Evolutionary conservation across 2,888 invertebrate species (phyloP), one percentile per base, ranked within the genome.

Genomic region (Noctuana brunneofusca): DNA sequence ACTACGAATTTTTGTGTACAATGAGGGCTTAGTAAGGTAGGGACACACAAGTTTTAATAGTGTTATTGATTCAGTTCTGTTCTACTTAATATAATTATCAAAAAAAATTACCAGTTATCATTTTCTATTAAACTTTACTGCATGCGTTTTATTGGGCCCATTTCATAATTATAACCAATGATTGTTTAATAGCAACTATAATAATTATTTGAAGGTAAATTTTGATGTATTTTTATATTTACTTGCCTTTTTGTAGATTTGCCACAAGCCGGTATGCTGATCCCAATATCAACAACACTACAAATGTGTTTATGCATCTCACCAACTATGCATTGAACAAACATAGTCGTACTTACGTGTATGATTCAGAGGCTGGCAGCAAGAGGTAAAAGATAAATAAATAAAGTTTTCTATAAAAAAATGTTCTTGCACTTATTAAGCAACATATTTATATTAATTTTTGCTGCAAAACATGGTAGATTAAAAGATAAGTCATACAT

Each of bases 281-380:
- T 74, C 98, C 98, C 0, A 96, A 94, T 32, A 92, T 94, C 12
- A 94, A 94, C 67, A 98, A 98, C 75, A 94, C 96, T 6, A 94
- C 95, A 0, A 97, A 98, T 80, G 95, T 97, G 14, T 98, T 95
- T 79, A 98, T 98, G 98, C 98, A 98, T 80, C 88, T 98, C 64
- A 98, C 98, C 9, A 98, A 98, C 86, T 98, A 98, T 80, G 96
- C 98, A 0, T 95, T 98, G 16, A 98, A 98, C 82, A 97, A 97
- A 80, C 96, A 96, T 78, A 97, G 96, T 77, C 93, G 96, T 20
- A 96, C 96, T 64, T 98, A 96, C 78, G 94, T 96, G 32, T 93
- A 95, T 64, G 97, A 98, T 80, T 95, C 95, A 0, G 96, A 97
- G 79, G 94, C 94, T 12, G 98, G 98, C 18, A 98, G 97, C 79